A percentile compares a stretch with the other conserved stretches of the same genome.
Evolutionary conservation across 2,888 invertebrate genomes (phyloP).

Genomic region (Athripsodes cinereus): DNA sequence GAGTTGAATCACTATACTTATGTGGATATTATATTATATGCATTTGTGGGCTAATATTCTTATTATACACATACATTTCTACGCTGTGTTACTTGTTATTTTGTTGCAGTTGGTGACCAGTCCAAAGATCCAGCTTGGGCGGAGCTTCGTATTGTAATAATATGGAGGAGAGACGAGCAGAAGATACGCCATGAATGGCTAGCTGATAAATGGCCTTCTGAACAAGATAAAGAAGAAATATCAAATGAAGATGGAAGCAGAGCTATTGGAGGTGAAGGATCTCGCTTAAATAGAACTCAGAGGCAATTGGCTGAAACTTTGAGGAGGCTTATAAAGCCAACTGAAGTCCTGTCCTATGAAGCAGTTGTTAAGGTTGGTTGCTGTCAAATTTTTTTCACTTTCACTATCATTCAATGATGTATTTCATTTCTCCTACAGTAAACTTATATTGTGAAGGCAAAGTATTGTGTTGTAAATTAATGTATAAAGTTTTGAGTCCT

Average conservation of each 20-base stretch:
- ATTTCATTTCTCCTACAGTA: no score
- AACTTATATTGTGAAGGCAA: background rate
- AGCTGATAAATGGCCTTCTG: constrained; percentile 61
- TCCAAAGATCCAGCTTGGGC: constrained; percentile 33
- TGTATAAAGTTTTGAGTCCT: no score
- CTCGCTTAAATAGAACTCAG: constrained; percentile 63
- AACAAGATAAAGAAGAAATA: constrained; percentile 45
- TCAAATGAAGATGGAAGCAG: constrained; percentile 32
- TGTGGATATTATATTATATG: no score
- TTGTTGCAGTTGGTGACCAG: constrained; percentile 14
- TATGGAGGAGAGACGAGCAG: constrained; percentile 85
- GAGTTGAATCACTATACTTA: no score
- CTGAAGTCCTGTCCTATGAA: constrained; percentile 71
- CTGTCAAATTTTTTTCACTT: no score
- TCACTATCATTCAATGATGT: no score
- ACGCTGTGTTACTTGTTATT: background rate
- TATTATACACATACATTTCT: no score
- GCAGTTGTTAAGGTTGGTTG: constrained; percentile 67
- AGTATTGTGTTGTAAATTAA: no score
- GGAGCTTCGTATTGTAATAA: constrained; percentile 73
- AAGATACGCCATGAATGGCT: constrained; percentile 90
- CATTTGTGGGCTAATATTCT: no score
- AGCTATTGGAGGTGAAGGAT: constrained; percentile 34
- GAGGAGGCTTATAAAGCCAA: constrained; percentile 61
- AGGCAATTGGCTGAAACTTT: constrained; percentile 67